Conservation (phyloP, 2,888 invertebrate species). For the Polydrusus pterygomalis region DNA sequence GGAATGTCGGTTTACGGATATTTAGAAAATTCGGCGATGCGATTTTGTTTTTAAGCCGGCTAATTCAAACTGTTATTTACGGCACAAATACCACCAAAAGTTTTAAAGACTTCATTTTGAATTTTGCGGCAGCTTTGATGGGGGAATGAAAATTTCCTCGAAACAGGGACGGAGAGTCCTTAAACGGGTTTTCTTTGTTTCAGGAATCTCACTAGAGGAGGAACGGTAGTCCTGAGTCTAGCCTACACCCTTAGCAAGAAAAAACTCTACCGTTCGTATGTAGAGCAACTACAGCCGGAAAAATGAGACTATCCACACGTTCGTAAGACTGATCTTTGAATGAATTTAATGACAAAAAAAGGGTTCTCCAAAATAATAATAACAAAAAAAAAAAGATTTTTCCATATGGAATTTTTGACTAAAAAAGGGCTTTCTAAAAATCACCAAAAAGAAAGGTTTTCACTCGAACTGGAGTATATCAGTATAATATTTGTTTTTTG, state of each 20-base stretch:
- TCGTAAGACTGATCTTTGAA: constrained; percentile 52
- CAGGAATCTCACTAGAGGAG: constrained; percentile 87
- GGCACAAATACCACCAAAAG: too few relatives aligned
- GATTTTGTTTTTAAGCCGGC: too few relatives aligned
- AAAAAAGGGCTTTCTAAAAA: constrained; percentile 10
- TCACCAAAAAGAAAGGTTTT: constrained; percentile 30
- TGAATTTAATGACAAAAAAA: constrained; percentile 45
- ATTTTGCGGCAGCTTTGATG: too few relatives aligned
- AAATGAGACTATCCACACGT: constrained; percentile 45
- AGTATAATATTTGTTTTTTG: constrained; percentile 25
- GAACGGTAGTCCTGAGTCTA: constrained; percentile 91
- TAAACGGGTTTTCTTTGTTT: constrained; percentile 63
- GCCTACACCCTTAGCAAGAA: constrained; percentile 93
- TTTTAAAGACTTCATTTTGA: too few relatives aligned
- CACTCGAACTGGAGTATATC: constrained; percentile 20
- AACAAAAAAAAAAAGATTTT: constrained; percentile 45
- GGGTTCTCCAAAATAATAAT: constrained; percentile 15
- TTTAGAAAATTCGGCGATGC: too few relatives aligned
- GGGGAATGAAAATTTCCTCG: too few relatives aligned
- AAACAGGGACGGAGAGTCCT: too few relatives aligned
- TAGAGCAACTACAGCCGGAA: constrained; percentile 62
- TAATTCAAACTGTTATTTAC: too few relatives aligned
- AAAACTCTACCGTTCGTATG: constrained; percentile 88
- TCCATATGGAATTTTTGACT: constrained; percentile 34
- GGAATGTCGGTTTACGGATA: too few relatives aligned